Conservation (phyloP, 2,797 vertebrate species). For the Pseudomugil gertrudae region DNA sequence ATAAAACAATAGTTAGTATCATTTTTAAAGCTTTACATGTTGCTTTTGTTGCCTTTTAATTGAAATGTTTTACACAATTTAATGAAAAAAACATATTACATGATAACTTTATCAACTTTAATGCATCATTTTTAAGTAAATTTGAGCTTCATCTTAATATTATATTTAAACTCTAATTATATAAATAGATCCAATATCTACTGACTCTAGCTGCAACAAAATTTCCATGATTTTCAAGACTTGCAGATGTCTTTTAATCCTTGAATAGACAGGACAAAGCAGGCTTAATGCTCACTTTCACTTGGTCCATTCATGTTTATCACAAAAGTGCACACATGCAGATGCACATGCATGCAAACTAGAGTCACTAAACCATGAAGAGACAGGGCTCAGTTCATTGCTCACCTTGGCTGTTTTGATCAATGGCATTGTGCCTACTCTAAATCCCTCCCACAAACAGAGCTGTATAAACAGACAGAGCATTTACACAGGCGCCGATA, state of each 20-base stretch:
- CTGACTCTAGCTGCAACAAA: slow-evolving; percentile 24
- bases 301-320: slow-evolving; percentile 23
- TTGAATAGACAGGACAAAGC: slow-evolving; percentile 43
- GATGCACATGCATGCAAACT: slow-evolving; percentile 35
- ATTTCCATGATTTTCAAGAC: slow-evolving; percentile 27
- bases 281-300: slow-evolving; percentile 46
- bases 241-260: slow-evolving; percentile 56
- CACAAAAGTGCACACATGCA: slow-evolving; percentile 16
- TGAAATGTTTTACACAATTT: slow-evolving; percentile 20
- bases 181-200: background rate
- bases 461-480: slow-evolving; percentile 84
- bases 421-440: slow-evolving; percentile 80
- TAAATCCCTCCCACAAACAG: slow-evolving; percentile 85
- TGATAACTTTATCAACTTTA: slow-evolving; percentile 8
- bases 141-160: slow-evolving; percentile 24
- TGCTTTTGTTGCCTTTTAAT: slow-evolving; percentile 29
- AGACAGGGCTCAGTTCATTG: slow-evolving; percentile 76
- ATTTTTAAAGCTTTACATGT: slow-evolving; percentile 27
- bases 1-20: slow-evolving; percentile 21
- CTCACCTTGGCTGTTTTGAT: slow-evolving; percentile 82
- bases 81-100: background rate
- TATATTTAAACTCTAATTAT: slow-evolving; percentile 18
- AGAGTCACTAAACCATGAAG: slow-evolving; percentile 68
- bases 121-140: slow-evolving; percentile 7
- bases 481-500: slow-evolving; percentile 80